Evolutionary conservation across 2,888 invertebrate genomes (phyloP), one percentile per base, ranked within the genome.

Genomic region (Heliothis peltigera): DNA sequence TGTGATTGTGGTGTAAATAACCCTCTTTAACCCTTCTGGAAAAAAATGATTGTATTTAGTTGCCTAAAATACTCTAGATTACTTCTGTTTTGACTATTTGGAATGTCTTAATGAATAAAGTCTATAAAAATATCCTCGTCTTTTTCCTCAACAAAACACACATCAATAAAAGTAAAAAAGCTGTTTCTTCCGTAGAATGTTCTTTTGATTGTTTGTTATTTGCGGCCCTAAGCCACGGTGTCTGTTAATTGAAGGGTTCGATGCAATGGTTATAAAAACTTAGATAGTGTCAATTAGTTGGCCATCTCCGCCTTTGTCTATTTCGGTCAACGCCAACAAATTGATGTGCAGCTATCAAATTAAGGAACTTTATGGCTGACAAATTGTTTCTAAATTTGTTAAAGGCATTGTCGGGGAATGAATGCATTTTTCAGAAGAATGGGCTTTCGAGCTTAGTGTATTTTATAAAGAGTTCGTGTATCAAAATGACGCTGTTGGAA

Each of bases 271-370:
- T 85, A 85, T 89, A 88, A 88, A 87, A 84, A 83, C 25, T 21
- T 78, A 85, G 90, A 92, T 91, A 90, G 90, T 90, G 89, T 91
- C 91, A 92, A 92, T 93, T 92, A 91, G 87, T 81, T 84, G 71
- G 58, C 65, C 68, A 66, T 58, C 70, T 74, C 78, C 83, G 77
- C 81, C 80, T 82, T 86, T 89, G 84, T 89, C 88, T 87, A 84
- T 87, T 85, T 83, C 73, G 76, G 77, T 72, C 81, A 81, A 47
- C 55, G 43, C 68, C 64, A 83, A 86, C 87, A 88, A 91, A 89
- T 88, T 87, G 86, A 83, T 85, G 79, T 84, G 83, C 77, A 76
- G 84, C 83, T 80, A 87, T 88, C 84, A 86, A 90, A 86, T 87
- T 82, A 84, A 82, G 78, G 73, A 84, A 64, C 75, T 87, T 86